Evolutionary conservation across 2,113 vertebrate genomes (phyloP).

Genomic region (Muscicapa adusta): DNA sequence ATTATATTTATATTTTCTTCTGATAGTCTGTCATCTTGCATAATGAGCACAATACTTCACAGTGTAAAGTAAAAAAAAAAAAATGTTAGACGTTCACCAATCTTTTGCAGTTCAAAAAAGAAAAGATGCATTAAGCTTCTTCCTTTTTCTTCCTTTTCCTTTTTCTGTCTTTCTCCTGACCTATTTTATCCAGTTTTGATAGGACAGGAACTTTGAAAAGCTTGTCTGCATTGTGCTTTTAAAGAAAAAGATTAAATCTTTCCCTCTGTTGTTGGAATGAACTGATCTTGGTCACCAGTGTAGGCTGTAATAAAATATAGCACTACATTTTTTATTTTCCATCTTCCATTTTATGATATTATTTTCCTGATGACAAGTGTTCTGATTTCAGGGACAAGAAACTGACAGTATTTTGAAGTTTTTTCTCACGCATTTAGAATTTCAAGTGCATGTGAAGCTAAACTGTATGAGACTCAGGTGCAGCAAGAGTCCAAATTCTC

Average conservation of each 20-base stretch:
- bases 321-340: neutral
- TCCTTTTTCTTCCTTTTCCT: neutral
- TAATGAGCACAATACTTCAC: neutral
- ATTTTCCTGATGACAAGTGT: neutral
- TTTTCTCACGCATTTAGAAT: neutral
- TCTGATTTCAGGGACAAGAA: neutral
- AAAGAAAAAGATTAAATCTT: neutral
- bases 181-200: neutral
- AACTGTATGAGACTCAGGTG: neutral
- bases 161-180: neutral
- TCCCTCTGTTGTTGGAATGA: neutral
- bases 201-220: neutral
- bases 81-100: neutral
- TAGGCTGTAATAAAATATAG: neutral
- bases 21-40: neutral
- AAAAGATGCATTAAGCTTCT: neutral
- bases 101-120: neutral
- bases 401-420: neutral
- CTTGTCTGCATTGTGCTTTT: neutral
- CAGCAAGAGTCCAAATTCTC: neutral
- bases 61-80: neutral
- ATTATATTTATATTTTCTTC: neutral
- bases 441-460: neutral
- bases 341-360: neutral
- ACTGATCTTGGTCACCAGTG: neutral